Percentiles rank a stretch among this genome's conserved stretches.
Evolutionary conservation across 2,113 vertebrate genomes (phyloP).

Genomic region (Mirza zaza): DNA sequence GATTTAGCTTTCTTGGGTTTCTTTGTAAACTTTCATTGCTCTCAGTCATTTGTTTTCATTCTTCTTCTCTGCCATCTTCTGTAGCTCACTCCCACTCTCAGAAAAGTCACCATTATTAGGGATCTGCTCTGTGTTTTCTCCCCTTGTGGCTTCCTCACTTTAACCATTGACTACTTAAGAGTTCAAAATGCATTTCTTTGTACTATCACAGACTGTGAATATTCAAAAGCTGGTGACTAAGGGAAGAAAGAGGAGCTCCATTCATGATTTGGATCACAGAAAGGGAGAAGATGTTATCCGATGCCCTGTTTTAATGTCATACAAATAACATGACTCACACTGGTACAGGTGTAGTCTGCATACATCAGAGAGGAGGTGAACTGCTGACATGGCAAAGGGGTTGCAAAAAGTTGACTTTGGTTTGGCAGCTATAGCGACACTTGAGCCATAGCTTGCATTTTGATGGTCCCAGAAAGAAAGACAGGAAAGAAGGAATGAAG

Average conservation of each 20-base stretch:
- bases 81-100: neutral
- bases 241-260: conserved; percentile 6
- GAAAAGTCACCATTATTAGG: neutral
- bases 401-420: conserved; percentile 53
- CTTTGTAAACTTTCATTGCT: neutral
- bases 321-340: conserved; percentile 60
- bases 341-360: conserved; percentile 25
- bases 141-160: neutral
- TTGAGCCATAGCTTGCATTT: conserved; percentile 36
- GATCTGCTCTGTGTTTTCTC: neutral
- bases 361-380: neutral
- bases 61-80: neutral
- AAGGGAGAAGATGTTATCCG: conserved; percentile 59
- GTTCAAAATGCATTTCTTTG: conserved; percentile 26
- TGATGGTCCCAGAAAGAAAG: neutral
- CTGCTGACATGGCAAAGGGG: conserved; percentile 39
- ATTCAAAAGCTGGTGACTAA: neutral
- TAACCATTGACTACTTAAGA: neutral
- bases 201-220: neutral
- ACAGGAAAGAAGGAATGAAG: no score
- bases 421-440: conserved; percentile 58
- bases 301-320: conserved; percentile 64
- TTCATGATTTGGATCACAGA: conserved; percentile 47
- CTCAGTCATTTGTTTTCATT: neutral
- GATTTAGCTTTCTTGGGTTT: conserved; percentile 1